Evolutionary conservation across 2,888 invertebrate species (phyloP).

Genomic region (Erebia epiphron): DNA sequence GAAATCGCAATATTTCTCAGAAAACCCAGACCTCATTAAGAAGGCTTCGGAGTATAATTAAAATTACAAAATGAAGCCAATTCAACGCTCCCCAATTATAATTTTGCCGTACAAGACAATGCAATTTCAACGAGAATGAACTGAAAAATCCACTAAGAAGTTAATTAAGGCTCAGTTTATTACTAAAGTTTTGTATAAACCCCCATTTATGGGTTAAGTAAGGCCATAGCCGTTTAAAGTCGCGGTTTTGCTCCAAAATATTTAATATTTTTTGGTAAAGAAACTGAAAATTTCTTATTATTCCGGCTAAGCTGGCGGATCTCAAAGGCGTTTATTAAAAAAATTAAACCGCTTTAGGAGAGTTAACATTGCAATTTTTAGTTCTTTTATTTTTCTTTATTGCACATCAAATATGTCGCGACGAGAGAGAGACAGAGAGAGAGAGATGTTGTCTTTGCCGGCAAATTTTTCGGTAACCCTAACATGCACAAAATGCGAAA

Average conservation of each 20-base stretch:
- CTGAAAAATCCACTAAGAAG: slow-evolving; percentile 35
- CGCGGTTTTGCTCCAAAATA: slow-evolving; percentile 13
- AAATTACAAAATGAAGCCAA: slow-evolving; percentile 1
- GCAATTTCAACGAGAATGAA: slow-evolving; percentile 29
- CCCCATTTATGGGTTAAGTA: slow-evolving; percentile 26
- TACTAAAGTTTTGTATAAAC: slow-evolving; percentile 36
- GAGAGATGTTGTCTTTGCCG: too few species aligned
- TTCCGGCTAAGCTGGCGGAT: slow-evolving; percentile 21
- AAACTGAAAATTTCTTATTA: slow-evolving; percentile 30
- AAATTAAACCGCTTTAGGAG: not conserved
- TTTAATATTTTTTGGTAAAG: slow-evolving; percentile 27
- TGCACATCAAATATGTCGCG: not conserved
- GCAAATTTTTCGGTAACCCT: too few species aligned
- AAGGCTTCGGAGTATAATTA: too few species aligned
- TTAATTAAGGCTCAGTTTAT: slow-evolving; percentile 41
- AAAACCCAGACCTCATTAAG: too few species aligned
- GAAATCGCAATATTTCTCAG: too few species aligned
- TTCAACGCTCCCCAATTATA: slow-evolving; percentile 17
- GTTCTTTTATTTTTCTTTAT: not conserved
- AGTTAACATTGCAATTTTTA: too few species aligned
- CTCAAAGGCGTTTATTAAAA: slow-evolving; percentile 25
- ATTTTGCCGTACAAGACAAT: slow-evolving; percentile 28
- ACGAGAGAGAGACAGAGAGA: too few species aligned
- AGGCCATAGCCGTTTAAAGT: slow-evolving; percentile 16
- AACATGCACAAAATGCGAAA: too few species aligned